A percentile compares a stretch with the other conserved stretches of the same genome.
Conservation (phyloP, 2,888 invertebrate species). For the Penaeus monodon region DNA sequence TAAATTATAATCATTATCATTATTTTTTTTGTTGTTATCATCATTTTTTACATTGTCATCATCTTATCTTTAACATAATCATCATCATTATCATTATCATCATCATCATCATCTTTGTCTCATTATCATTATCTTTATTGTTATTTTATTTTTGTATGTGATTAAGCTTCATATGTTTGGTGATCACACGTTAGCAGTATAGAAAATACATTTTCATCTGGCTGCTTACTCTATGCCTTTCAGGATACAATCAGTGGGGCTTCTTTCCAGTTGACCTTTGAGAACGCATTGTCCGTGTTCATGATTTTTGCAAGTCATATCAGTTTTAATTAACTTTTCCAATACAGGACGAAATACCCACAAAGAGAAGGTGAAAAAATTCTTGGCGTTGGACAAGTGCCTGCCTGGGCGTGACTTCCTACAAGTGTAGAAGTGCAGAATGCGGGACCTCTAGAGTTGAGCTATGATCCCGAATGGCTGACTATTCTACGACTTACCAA, state of each 20-base stretch:
- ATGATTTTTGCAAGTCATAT: conserved; percentile 10
- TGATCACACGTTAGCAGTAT: too few species aligned
- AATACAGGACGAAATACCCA: conserved; percentile 51
- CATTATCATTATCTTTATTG: too few species aligned
- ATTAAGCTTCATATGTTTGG: too few species aligned
- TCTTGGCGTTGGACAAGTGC: conserved; percentile 96
- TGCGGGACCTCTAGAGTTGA: conserved; percentile 69
- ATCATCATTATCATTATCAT: too few species aligned
- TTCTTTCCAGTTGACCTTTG: not conserved
- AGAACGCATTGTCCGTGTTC: not conserved
- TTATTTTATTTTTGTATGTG: too few species aligned
- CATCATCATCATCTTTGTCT: too few species aligned
- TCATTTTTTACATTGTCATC: too few species aligned
- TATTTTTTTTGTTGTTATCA: not conserved
- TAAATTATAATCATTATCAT: not conserved
- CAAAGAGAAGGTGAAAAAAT: conserved; percentile 76
- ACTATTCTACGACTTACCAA: conserved; percentile 89
- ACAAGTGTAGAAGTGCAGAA: conserved; percentile 76
- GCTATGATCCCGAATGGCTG: conserved; percentile 95
- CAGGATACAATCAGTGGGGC: too few species aligned
- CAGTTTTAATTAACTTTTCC: conserved; percentile 36
- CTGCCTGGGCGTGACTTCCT: conserved; percentile 88
- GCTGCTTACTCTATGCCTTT: too few species aligned
- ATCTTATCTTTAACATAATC: too few species aligned
- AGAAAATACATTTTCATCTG: too few species aligned